Evolutionary conservation across 1,140 invertebrate species (phyloP), one percentile per base, ranked within the genome.

Genomic region (Zaprionus ornatus): DNA sequence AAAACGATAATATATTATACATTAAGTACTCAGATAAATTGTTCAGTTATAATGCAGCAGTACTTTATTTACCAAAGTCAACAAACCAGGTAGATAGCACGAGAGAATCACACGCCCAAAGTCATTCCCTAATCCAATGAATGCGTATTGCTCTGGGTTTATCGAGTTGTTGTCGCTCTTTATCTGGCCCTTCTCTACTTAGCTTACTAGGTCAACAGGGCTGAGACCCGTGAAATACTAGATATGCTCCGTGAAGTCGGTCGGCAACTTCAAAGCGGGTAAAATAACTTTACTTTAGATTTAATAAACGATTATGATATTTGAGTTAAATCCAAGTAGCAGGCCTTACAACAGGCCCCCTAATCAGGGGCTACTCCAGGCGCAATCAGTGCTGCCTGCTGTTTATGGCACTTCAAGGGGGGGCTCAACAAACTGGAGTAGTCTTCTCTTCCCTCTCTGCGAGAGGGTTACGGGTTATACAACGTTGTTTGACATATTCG

Each of bases 281-380:
- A 84, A 88, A 87, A 81, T 88, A 87, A 88, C 77, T 88, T 87
- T 88, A 85, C 84, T 84, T 86, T 90, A 90, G 84, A 88, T 88
- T 88, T 88, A 88, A 90, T 73, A 88, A 88, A 79, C 84, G 84
- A 90, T 88, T 88, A 88, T 32, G 54, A 19, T 90, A 75, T 70
- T 74, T 87, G 80, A 79, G 77, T 84, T 79, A 84, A 80, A 79
- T 90, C 85, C 81, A 84, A 87, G 80, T 80, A 87, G 80, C 19
- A 32, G 68, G 77, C 71, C 59, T 71, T 69, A 79, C 56, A 80
- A 83, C 78, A 77, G 66, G 13, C 63, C 72, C 21, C 69, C 69
- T 71, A 82, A 80, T 80, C 77, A 19, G 4, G 23, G 23, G 78
- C 82, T 80, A 87, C 84, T 87, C 71, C 45, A 88, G 65, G 57